Percentiles rank a stretch among this genome's conserved stretches.
phyloP scores from a whole-genome alignment of 2,797 vertebrate genomes.

The Tiaroga cobitis region DNA sequence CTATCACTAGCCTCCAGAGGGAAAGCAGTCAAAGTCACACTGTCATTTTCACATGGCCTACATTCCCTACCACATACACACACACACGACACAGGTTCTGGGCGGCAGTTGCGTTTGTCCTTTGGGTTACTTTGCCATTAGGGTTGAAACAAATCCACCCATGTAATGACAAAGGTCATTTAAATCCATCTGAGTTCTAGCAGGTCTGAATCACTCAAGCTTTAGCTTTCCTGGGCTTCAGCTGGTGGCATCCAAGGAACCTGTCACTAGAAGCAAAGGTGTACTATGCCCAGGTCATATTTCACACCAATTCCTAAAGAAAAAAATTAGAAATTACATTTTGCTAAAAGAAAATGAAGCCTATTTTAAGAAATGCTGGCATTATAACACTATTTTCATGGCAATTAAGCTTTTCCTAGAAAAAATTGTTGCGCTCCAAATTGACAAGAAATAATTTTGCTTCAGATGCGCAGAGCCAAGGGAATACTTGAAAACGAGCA shows the following conservation, averaged over 20 bases:
- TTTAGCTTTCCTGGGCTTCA: conserved; percentile 11
- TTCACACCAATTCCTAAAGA: neutral
- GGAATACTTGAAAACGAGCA: too few species aligned
- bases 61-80: conserved; percentile 45
- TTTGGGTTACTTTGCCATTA: conserved; percentile 40
- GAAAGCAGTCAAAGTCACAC: conserved; percentile 43
- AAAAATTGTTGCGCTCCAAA: too few species aligned
- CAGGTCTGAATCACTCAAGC: conserved; percentile 37
- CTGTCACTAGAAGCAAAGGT: neutral
- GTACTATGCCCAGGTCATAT: neutral
- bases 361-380: too few species aligned
- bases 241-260: conserved; percentile 9
- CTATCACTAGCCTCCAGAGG: conserved; percentile 50
- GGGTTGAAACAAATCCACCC: conserved; percentile 46
- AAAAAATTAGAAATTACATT: neutral
- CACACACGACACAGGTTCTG: conserved; percentile 8
- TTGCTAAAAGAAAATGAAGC: neutral
- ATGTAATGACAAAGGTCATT: conserved; percentile 53
- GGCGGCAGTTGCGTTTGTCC: neutral
- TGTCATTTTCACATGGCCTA: conserved; percentile 54
- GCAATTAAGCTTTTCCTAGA: too few species aligned
- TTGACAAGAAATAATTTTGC: too few species aligned
- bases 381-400: too few species aligned
- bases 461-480: too few species aligned
- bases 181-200: conserved; percentile 39